Evolutionary conservation across 1,140 invertebrate species (phyloP).

Genomic region (Drosophila setifemur): DNA sequence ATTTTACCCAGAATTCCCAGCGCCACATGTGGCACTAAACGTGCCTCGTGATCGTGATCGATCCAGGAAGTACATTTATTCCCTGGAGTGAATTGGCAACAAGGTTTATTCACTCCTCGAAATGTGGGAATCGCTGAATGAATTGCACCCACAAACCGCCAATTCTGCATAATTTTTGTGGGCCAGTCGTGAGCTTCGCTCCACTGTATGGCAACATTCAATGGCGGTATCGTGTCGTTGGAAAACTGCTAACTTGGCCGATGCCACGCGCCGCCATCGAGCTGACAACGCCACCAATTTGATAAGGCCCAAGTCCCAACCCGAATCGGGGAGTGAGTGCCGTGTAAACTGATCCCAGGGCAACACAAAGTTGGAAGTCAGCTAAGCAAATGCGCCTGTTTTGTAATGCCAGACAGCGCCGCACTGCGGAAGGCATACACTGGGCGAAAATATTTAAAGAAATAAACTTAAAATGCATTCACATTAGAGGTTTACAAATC

Average conservation of each 20-base stretch:
- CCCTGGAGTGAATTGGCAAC: not conserved
- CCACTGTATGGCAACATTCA: slow-evolving; percentile 18
- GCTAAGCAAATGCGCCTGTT: slow-evolving; percentile 18
- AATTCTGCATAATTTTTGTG: slow-evolving; percentile 12
- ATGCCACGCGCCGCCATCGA: slow-evolving; percentile 50
- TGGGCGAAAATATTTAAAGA: not conserved
- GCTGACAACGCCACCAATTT: slow-evolving; percentile 21
- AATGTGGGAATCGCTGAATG: slow-evolving; percentile 33
- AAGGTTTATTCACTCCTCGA: slow-evolving; percentile 1
- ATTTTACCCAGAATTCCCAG: slow-evolving; percentile 15
- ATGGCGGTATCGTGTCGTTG: not conserved
- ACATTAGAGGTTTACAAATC: too few relatives aligned
- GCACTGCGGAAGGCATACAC: slow-evolving; percentile 20
- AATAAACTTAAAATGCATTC: not conserved
- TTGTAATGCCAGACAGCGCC: slow-evolving; percentile 24
- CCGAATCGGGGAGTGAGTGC: slow-evolving; percentile 4
- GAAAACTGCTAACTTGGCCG: slow-evolving; percentile 43
- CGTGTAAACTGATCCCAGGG: slow-evolving; percentile 24
- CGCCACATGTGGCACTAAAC: slow-evolving; percentile 27
- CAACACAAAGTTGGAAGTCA: slow-evolving; percentile 39
- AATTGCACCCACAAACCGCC: slow-evolving; percentile 3
- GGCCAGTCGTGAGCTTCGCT: not conserved
- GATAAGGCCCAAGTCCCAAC: slow-evolving; percentile 29
- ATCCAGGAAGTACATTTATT: slow-evolving; percentile 11
- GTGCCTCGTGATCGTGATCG: slow-evolving; percentile 34